Conservation (phyloP, 2,888 invertebrate genomes). For the Blomia tropicalis region DNA sequence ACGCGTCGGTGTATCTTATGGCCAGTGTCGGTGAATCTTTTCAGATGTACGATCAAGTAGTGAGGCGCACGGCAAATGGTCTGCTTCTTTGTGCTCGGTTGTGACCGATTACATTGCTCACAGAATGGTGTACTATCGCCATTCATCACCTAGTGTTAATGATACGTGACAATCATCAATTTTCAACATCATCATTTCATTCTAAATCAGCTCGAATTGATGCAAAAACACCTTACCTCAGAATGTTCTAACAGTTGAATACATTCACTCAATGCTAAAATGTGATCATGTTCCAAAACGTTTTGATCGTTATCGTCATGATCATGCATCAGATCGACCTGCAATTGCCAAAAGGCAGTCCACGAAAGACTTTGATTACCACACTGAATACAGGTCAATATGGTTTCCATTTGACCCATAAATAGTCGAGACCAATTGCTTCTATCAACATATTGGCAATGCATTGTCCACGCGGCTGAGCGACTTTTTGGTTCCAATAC, state of each 20-base stretch:
- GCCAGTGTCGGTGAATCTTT: constrained; percentile 1
- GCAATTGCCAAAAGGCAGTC: background rate
- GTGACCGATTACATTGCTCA: background rate
- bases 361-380: background rate
- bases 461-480: background rate
- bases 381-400: background rate
- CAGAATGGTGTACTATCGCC: background rate
- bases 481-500: background rate
- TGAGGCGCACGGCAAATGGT: background rate
- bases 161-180: too few relatives aligned
- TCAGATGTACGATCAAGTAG: background rate
- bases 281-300: background rate
- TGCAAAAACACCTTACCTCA: background rate
- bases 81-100: background rate
- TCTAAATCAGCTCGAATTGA: too few relatives aligned
- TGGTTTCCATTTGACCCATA: background rate
- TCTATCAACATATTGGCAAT: background rate
- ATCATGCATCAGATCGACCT: background rate
- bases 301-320: background rate
- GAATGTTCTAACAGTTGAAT: background rate
- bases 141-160: background rate
- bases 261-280: background rate
- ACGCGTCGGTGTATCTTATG: background rate
- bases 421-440: background rate
- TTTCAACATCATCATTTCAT: too few relatives aligned